Evolutionary conservation across 2,113 vertebrate species (phyloP).

Genomic region (Meriones unguiculatus): DNA sequence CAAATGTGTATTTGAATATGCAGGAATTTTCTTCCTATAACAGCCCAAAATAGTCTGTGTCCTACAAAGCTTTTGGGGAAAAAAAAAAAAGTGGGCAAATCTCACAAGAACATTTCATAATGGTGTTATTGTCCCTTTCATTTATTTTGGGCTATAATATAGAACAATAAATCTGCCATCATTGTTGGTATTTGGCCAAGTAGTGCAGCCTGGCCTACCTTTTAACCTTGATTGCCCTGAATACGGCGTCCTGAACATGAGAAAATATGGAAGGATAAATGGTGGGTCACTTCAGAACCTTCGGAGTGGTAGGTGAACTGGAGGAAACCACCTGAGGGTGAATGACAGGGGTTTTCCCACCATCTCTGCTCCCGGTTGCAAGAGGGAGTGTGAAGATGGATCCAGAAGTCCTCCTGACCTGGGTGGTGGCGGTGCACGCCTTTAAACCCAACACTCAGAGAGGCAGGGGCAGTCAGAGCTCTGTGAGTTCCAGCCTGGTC

Average conservation of each 20-base stretch:
- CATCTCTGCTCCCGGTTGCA: background rate
- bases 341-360: too few species aligned
- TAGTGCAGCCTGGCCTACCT: background rate
- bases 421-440: too few species aligned
- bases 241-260: background rate
- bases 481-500: too few species aligned
- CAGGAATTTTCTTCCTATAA: conserved; percentile 26
- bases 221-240: conserved; percentile 42
- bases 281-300: background rate
- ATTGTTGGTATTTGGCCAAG: conserved; percentile 5
- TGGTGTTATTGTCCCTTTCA: background rate
- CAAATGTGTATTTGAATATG: background rate
- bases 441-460: too few species aligned
- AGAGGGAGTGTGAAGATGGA: background rate
- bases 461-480: too few species aligned
- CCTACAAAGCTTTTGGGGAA: conserved; percentile 15
- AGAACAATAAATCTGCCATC: conserved; percentile 24
- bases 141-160: conserved; percentile 42
- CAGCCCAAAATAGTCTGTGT: background rate
- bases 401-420: background rate
- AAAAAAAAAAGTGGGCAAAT: background rate
- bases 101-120: conserved; percentile 36
- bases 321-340: background rate
- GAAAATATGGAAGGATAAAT: background rate
- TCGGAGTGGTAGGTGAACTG: background rate